These are phyloP conservation scores for Dromas ardeola DNA, from an alignment of 2,113 vertebrate genomes.

Conservation along the genomic window DNA sequence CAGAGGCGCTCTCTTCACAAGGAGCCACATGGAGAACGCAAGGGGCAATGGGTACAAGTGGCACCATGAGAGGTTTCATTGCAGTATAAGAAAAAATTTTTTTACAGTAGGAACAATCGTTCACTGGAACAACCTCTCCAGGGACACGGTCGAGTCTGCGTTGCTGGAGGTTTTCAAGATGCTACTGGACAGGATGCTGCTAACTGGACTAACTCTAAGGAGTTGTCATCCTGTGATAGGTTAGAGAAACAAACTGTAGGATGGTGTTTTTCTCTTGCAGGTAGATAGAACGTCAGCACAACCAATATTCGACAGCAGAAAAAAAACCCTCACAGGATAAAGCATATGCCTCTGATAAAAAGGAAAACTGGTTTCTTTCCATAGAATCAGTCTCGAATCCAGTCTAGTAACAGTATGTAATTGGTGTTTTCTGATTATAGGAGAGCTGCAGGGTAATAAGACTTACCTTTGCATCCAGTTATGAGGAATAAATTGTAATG, in stretches of 20 bases:
- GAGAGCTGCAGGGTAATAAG: neutral
- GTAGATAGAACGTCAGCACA: neutral
- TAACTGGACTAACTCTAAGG: neutral
- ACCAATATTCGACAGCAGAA: neutral
- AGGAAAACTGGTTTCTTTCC: neutral
- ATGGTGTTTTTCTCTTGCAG: neutral
- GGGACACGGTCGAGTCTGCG: too few species aligned
- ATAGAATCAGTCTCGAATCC: neutral
- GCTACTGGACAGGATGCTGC: neutral
- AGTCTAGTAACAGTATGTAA: neutral
- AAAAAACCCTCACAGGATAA: neutral
- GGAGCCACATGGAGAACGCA: neutral
- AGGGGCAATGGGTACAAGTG: neutral
- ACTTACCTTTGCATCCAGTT: neutral
- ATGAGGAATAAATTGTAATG: neutral
- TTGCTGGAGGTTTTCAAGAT: neutral
- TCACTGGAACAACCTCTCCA: neutral
- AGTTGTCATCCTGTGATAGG: neutral
- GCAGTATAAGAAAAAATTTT: neutral
- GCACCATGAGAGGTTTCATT: neutral
- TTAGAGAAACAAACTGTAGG: neutral
- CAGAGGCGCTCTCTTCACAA: too few species aligned
- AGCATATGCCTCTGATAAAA: neutral
- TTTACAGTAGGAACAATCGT: too few species aligned
- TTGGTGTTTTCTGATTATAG: neutral